phyloP scores from a whole-genome alignment of 1,140 invertebrate species.

The Lanistes nyassanus region DNA sequence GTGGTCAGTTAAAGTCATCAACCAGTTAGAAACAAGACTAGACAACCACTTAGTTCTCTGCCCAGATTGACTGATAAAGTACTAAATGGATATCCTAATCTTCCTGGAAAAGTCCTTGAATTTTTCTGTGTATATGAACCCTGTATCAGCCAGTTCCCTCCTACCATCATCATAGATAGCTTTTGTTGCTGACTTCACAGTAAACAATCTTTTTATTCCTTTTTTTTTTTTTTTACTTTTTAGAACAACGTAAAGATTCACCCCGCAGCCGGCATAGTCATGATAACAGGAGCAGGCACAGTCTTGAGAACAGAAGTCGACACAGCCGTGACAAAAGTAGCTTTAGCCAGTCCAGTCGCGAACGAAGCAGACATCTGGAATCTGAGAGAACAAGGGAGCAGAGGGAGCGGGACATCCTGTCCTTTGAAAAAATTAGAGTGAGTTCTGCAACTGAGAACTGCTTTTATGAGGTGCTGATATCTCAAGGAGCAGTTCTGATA shows the following conservation, averaged over 20 bases:
- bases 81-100: too few species aligned
- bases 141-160: too few species aligned
- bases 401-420: constrained; percentile 52
- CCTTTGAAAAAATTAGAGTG: constrained; percentile 64
- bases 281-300: constrained; percentile 33
- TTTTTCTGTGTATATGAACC: too few species aligned
- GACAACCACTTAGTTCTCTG: too few species aligned
- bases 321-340: constrained; percentile 55
- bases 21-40: too few species aligned
- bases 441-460: neutral
- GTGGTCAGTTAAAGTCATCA: too few species aligned
- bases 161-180: neutral
- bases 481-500: too few species aligned
- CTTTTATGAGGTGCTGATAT: too few species aligned
- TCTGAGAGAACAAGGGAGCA: constrained; percentile 28
- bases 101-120: too few species aligned
- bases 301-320: constrained; percentile 10
- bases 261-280: constrained; percentile 40
- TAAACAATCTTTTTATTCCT: too few species aligned
- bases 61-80: too few species aligned
- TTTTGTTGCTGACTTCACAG: constrained; percentile 11
- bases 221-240: constrained; percentile 23
- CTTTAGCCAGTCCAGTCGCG: constrained; percentile 22
- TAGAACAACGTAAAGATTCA: constrained; percentile 30
- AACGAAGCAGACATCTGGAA: constrained; percentile 25